Percentiles rank a stretch among this genome's conserved stretches.
Evolutionary conservation across 2,797 vertebrate genomes (phyloP).

Genomic region (Benthosema pterotum): DNA sequence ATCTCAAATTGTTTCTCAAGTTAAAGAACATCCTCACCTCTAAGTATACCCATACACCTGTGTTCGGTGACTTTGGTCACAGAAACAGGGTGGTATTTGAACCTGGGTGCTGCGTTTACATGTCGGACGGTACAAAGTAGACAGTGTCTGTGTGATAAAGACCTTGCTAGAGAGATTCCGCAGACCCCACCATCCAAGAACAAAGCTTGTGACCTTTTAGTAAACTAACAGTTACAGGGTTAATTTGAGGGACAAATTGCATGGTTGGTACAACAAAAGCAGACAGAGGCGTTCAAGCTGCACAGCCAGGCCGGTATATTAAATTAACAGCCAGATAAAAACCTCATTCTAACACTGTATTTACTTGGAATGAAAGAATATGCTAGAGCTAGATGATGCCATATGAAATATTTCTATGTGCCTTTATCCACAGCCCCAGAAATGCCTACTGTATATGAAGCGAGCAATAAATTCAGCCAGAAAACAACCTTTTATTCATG

Average conservation of each 20-base stretch:
- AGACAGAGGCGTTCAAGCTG: constrained; percentile 16
- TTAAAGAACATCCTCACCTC: constrained; percentile 21
- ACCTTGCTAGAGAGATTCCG: constrained; percentile 42
- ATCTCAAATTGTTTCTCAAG: neutral
- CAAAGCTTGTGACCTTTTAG: constrained; percentile 56
- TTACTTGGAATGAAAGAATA: constrained; percentile 37
- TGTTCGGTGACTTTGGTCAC: constrained; percentile 17
- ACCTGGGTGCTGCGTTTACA: constrained; percentile 60
- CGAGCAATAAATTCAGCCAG: constrained; percentile 17
- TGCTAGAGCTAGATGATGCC: constrained; percentile 48
- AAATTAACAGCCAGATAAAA: constrained; percentile 12
- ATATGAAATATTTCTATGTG: constrained; percentile 35
- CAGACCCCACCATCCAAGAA: constrained; percentile 26
- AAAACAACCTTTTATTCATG: constrained; percentile 43
- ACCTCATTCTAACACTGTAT: constrained; percentile 39
- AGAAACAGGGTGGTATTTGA: constrained; percentile 41
- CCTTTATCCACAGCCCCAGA: constrained; percentile 23
- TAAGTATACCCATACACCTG: constrained; percentile 22
- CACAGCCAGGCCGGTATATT: no score
- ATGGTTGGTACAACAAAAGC: constrained; percentile 51
- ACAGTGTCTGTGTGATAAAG: constrained; percentile 28
- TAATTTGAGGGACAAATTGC: constrained; percentile 62
- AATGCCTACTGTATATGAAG: no score
- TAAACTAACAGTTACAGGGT: constrained; percentile 52
- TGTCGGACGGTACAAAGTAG: constrained; percentile 37